Percentiles rank a stretch among this genome's conserved stretches.
Conservation (phyloP, 2,888 invertebrate genomes). For the Nudaria mundana region DNA sequence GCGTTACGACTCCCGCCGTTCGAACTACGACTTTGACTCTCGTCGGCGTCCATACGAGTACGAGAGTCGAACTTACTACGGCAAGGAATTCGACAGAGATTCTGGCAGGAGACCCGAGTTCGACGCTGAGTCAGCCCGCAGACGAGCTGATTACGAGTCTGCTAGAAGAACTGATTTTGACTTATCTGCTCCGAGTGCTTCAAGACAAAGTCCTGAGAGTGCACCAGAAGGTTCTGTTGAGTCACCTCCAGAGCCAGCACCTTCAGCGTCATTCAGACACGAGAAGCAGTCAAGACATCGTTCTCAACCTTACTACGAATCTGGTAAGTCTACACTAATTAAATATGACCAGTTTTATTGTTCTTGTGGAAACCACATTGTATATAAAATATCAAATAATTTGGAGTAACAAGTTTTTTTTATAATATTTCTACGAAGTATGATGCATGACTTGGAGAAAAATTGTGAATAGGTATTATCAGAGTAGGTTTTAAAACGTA, state of each 20-base stretch:
- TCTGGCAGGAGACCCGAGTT: slow-evolving; percentile 66
- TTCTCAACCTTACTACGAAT: slow-evolving; percentile 74
- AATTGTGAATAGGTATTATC: too few species aligned
- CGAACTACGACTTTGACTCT: slow-evolving; percentile 70
- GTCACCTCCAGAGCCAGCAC: slow-evolving; percentile 76
- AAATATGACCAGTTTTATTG: too few species aligned
- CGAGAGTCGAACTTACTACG: slow-evolving; percentile 57
- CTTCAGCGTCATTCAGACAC: slow-evolving; percentile 67
- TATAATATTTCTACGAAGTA: too few species aligned
- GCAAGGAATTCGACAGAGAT: slow-evolving; percentile 64
- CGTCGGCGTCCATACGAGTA: slow-evolving; percentile 69
- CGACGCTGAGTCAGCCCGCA: slow-evolving; percentile 68
- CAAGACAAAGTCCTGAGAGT: slow-evolving; percentile 70
- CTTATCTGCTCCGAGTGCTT: slow-evolving; percentile 66
- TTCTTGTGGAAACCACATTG: too few species aligned
- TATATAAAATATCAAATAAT: too few species aligned
- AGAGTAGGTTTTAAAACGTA: too few species aligned
- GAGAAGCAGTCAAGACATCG: slow-evolving; percentile 64
- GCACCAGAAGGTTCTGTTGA: slow-evolving; percentile 72
- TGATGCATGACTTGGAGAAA: too few species aligned
- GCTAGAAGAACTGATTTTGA: slow-evolving; percentile 74
- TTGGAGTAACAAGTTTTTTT: too few species aligned
- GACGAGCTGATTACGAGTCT: slow-evolving; percentile 74
- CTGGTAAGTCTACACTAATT: too few species aligned
- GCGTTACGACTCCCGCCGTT: slow-evolving; percentile 70